Evolutionary conservation across 2,888 invertebrate species (phyloP), one percentile per base, ranked within the genome.

Genomic region (Phortica okadai): DNA sequence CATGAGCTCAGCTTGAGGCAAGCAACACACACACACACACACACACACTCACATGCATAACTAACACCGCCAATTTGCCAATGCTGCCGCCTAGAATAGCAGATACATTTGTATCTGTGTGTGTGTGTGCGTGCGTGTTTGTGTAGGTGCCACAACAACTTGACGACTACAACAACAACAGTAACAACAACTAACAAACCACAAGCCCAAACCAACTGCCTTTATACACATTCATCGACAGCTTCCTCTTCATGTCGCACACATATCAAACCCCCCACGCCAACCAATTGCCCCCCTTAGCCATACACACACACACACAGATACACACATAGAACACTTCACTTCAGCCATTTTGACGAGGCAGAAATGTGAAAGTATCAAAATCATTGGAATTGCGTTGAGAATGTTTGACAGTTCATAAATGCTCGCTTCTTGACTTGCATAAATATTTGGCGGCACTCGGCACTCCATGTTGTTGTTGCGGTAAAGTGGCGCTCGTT

Each of bases 331-430:
- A 11, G 6, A 59, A 16, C 59, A 59, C 16, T 21, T 6, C n/a
- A 81, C 83, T 81, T 84, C 81, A 82, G 84, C 78, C 85, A 88
- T 88, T 87, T 88, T 87, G 81, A 50, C 87, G 86, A 89, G 73
- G 59, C 21, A 21, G 56, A 89, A 89, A 88, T 88, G 87, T 88
- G 87, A 85, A 89, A 89, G 88, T 88, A 88, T 88, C 87, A 88
- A 88, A 89, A 89, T 88, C 89, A 89, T 88, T 89, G 87, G 81
- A 89, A 88, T 88, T 88, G 87, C 84, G 87, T 82, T 88, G 88
- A 89, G 87, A 89, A 85, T 88, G 87, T 88, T 88, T 88, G 87
- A 88, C 87, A 89, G 89, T 88, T 88, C 87, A 88, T 88, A 88
- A 85, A 88, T 86, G 87, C 89, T 84, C 84, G 84, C 81, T 81